These are phyloP conservation scores for Lacanobia wlatinum DNA, from an alignment of 2,888 invertebrate species.

Conservation along the genomic window DNA sequence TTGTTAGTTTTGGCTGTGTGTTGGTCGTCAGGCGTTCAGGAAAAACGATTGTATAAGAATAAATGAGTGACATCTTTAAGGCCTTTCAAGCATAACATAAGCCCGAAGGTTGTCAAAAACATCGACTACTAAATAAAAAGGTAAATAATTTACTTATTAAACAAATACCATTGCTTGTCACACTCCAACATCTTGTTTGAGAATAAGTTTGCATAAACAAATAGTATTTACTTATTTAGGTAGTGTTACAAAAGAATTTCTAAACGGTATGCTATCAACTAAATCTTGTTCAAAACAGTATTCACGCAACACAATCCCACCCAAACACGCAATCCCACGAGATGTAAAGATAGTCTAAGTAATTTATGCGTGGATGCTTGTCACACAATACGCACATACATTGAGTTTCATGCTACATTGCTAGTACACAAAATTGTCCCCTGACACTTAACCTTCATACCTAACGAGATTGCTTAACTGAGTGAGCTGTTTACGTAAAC, in stretches of 20 bases:
- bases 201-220: constrained; percentile 17
- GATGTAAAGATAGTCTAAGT: constrained; percentile 6
- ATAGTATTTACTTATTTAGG: background rate
- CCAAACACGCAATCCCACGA: background rate
- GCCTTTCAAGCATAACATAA: background rate
- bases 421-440: constrained; percentile 18
- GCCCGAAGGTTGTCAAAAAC: background rate
- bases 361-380: constrained; percentile 24
- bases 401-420: background rate
- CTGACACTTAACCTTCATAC: constrained; percentile 30
- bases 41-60: too few species aligned
- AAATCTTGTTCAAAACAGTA: background rate
- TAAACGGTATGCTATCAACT: background rate
- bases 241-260: constrained; percentile 16
- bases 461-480: constrained; percentile 16
- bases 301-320: background rate
- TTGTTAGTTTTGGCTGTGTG: too few species aligned
- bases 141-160: background rate
- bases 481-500: constrained; percentile 30
- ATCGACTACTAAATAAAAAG: background rate
- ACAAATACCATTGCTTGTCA: constrained; percentile 21
- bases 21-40: too few species aligned
- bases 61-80: constrained; percentile 3
- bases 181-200: background rate
- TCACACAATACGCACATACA: background rate